phyloP scores from a whole-genome alignment of 2,113 vertebrate species.

The Sinosuthora webbiana region DNA sequence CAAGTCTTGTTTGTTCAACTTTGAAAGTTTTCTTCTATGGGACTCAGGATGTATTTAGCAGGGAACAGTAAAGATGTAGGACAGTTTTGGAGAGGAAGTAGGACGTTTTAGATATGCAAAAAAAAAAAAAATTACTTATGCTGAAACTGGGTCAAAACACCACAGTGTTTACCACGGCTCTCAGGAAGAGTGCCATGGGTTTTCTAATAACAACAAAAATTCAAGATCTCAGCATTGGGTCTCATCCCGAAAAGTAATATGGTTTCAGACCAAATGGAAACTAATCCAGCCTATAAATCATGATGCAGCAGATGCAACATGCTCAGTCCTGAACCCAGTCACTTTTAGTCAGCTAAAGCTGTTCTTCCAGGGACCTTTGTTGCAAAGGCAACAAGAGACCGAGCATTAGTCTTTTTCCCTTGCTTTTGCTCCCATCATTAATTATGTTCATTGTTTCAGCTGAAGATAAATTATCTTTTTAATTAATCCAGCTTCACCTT shows the following conservation, averaged over 20 bases:
- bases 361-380: not conserved
- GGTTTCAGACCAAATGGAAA: constrained; percentile 15
- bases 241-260: constrained; percentile 19
- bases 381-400: not conserved
- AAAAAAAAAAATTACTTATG: not conserved
- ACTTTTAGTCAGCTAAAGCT: not conserved
- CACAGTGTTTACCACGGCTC: not conserved
- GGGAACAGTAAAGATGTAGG: constrained; percentile 12
- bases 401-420: not conserved
- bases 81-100: constrained; percentile 17
- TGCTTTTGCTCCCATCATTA: not conserved
- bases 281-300: not conserved
- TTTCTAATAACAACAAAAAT: constrained; percentile 44
- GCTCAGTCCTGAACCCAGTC: not conserved
- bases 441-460: not conserved
- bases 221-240: constrained; percentile 32
- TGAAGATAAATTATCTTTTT: not conserved
- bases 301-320: not conserved
- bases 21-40: not conserved
- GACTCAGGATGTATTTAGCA: not conserved
- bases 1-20: not conserved
- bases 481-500: not conserved
- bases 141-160: constrained; percentile 38
- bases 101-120: not conserved
- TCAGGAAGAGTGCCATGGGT: constrained; percentile 19